Evolutionary conservation across 2,113 vertebrate species (phyloP), one percentile per base, ranked within the genome.

Genomic region (Agapornis roseicollis): DNA sequence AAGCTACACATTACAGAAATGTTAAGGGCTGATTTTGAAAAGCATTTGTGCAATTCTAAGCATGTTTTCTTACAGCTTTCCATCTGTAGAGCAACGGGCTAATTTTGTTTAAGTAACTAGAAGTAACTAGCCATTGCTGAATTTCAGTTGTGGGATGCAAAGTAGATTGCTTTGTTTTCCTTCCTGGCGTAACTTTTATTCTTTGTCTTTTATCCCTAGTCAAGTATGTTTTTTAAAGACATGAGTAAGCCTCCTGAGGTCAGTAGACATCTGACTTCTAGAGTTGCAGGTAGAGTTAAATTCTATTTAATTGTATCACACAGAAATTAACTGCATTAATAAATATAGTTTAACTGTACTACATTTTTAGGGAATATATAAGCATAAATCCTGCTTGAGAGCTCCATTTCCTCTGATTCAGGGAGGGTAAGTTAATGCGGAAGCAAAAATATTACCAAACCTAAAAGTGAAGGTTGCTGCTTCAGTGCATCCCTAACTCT

Each of bases 1-100:
- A 76, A 5, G 52, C 53, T 96, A 94, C 91, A 35, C 88, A 91
- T 91, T 97, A 56, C 81, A 97, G 92, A 94, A 80, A 70, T 63
- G 16, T 64, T 88, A 96, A 39, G 74, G 71, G 74, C 46, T 90
- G 80, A 91, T 94, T 94, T 71, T 89, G 19, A 77, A 94, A 85
- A 85, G 14, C 73, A 69, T 39, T 87, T 76, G 14, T 90, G 37
- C 23, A 78, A 33, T 73, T 89, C 18, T 84, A 73, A 73, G 52
- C 20, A 3, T 72, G 66, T 73, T 89, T 93, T 72, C 63, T 94
- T 83, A 44, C 15, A 86, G 17, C 42, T 96, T 94, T 80, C 68
- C n/a, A 56, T 90, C 73, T 94, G 72, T 88, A 94, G 44, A 73
- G 33, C 33, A 53, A 15, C 17, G 37, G 56, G 28, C 35, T 88